Percentiles rank a stretch among this genome's conserved stretches.
phyloP scores from a whole-genome alignment of 2,888 invertebrate genomes.

The Tortrix viridana region DNA sequence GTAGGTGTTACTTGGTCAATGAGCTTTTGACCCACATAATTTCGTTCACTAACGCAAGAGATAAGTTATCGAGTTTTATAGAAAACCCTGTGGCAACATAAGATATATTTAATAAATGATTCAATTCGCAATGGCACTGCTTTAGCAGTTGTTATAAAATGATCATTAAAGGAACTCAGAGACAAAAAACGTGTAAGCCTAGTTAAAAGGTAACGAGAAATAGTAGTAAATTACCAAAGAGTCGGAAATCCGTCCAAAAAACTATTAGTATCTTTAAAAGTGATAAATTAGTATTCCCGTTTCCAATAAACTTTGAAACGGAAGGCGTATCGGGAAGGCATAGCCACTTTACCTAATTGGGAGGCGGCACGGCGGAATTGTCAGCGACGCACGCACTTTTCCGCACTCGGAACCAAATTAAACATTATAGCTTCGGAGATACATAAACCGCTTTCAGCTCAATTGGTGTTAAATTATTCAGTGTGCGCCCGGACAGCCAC shows the following conservation, averaged over 20 bases:
- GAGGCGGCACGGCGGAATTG: conserved; percentile 29
- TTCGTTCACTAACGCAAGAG: too few relatives aligned
- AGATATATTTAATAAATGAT: too few relatives aligned
- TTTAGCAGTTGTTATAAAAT: too few relatives aligned
- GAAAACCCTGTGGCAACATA: too few relatives aligned
- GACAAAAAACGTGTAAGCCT: too few relatives aligned
- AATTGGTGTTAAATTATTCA: conserved; percentile 64
- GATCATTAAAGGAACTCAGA: too few relatives aligned
- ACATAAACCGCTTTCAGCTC: conserved; percentile 54
- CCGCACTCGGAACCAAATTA: conserved; percentile 31
- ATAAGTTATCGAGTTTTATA: too few relatives aligned
- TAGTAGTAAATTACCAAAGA: background rate
- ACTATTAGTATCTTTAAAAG: conserved; percentile 13
- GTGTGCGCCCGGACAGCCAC: conserved; percentile 42
- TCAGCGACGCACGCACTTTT: conserved; percentile 33
- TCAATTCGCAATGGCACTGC: too few relatives aligned
- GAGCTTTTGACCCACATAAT: too few relatives aligned
- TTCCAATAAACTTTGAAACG: conserved; percentile 33
- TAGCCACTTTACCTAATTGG: conserved; percentile 40
- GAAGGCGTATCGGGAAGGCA: conserved; percentile 33
- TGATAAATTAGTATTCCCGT: conserved; percentile 29
- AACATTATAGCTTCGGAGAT: conserved; percentile 38
- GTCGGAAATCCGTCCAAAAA: background rate
- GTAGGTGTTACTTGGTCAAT: too few relatives aligned
- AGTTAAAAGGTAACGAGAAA: too few relatives aligned